Evolutionary conservation across 2,797 vertebrate species (phyloP).

Genomic region (Rhincodon typus): DNA sequence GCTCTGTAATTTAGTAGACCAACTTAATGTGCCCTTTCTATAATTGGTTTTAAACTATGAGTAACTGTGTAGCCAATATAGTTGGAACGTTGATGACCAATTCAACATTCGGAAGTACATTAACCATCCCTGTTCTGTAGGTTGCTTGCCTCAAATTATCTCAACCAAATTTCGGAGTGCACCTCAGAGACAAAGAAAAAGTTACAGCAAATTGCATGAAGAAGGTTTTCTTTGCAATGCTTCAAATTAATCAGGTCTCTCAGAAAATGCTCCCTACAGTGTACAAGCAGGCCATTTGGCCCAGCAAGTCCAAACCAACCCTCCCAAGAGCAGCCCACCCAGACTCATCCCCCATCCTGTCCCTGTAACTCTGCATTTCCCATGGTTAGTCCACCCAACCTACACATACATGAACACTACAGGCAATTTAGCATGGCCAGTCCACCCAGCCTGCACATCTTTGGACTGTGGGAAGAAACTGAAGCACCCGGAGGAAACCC

Average conservation of each 20-base stretch:
- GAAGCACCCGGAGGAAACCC: too few species aligned
- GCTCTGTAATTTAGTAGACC: background rate
- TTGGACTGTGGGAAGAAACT: too few species aligned
- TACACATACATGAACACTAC: too few species aligned
- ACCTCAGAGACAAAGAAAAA: background rate
- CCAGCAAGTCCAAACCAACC: too few species aligned
- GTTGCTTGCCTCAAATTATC: background rate
- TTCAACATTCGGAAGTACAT: background rate
- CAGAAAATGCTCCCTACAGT: background rate
- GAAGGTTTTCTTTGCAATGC: background rate
- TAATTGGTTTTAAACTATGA: constrained; percentile 5
- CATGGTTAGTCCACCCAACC: too few species aligned
- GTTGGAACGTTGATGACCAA: background rate
- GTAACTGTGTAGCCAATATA: background rate
- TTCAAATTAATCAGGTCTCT: background rate
- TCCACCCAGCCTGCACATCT: too few species aligned
- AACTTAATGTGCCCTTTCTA: background rate
- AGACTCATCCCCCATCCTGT: too few species aligned
- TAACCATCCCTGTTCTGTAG: background rate
- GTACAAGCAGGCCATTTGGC: too few species aligned
- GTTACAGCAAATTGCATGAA: background rate
- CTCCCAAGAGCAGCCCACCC: too few species aligned
- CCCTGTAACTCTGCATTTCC: too few species aligned
- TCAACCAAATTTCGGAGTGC: background rate
- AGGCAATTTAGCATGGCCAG: too few species aligned